These are phyloP conservation scores for Clarias platycephalus DNA, from an alignment of 2,797 vertebrate genomes.

Conservation along the genomic window DNA sequence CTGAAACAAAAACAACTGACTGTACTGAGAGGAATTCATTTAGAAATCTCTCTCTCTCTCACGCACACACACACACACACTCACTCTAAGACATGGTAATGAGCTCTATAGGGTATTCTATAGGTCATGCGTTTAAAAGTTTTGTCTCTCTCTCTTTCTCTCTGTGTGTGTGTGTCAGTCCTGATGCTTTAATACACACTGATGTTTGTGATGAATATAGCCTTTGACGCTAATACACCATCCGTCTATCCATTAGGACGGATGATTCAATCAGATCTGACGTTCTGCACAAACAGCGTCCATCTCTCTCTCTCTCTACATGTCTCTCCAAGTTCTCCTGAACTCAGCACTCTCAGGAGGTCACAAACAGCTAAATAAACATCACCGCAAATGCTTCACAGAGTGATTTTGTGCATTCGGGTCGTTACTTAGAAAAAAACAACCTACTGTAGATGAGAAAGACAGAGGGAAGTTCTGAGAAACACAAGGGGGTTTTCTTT, in stretches of 20 bases:
- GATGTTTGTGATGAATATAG: slow-evolving; percentile 39
- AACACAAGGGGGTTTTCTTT: not conserved
- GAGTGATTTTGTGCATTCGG: not conserved
- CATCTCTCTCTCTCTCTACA: slow-evolving; percentile 11
- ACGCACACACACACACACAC: not conserved
- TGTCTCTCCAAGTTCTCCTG: not conserved
- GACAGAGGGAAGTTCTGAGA: not conserved
- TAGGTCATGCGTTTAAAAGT: slow-evolving; percentile 37
- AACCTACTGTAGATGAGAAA: not conserved
- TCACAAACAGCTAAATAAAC: slow-evolving; percentile 35
- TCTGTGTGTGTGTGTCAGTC: not conserved
- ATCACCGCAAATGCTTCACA: not conserved
- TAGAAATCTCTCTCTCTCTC: slow-evolving; percentile 40
- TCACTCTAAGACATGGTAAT: slow-evolving; percentile 26
- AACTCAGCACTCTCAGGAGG: slow-evolving; percentile 20
- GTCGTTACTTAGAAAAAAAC: not conserved
- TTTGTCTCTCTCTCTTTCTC: slow-evolving; percentile 35
- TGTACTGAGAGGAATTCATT: slow-evolving; percentile 58
- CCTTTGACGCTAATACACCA: slow-evolving; percentile 27
- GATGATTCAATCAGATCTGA: slow-evolving; percentile 37
- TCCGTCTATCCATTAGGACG: slow-evolving; percentile 20
- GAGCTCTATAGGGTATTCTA: slow-evolving; percentile 42
- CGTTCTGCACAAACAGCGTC: slow-evolving; percentile 19
- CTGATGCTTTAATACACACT: slow-evolving; percentile 12
- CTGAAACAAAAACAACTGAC: slow-evolving; percentile 28